phyloP scores from a whole-genome alignment of 2,797 vertebrate species.

The Agapornis canus region DNA sequence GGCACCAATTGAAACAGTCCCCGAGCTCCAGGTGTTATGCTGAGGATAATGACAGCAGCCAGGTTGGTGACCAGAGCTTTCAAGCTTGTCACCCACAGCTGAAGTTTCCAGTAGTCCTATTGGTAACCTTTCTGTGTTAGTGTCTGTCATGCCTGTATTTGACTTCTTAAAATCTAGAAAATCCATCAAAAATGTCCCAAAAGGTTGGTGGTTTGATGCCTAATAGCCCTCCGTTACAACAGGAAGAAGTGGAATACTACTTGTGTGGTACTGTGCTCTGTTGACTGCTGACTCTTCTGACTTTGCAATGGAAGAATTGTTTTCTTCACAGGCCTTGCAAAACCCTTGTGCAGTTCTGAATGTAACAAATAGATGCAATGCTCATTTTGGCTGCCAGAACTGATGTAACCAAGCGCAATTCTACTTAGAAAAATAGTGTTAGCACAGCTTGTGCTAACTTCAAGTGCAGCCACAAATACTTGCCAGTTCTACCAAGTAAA shows the following conservation, averaged over 20 bases:
- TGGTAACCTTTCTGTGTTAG: not conserved
- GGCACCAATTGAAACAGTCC: not conserved
- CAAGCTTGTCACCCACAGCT: not conserved
- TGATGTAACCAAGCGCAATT: not conserved
- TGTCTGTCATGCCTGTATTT: not conserved
- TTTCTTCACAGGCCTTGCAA: not conserved
- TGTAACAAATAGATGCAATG: not conserved
- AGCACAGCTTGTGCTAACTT: not conserved
- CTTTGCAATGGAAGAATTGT: not conserved
- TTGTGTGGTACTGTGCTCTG: not conserved
- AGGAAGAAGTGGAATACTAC: not conserved
- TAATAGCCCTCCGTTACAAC: not conserved
- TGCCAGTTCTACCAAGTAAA: not conserved
- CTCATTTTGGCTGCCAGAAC: not conserved
- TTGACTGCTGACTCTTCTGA: not conserved
- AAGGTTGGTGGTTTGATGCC: not conserved
- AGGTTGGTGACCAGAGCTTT: not conserved
- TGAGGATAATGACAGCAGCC: not conserved
- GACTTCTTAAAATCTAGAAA: not conserved
- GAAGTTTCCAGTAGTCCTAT: not conserved
- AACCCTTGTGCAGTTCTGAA: not conserved
- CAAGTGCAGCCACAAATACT: not conserved
- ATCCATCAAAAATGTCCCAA: not conserved
- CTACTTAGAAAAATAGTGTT: not conserved
- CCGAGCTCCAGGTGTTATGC: not conserved